A percentile compares a stretch with the other conserved stretches of the same genome.
phyloP scores from a whole-genome alignment of 2,797 vertebrate species.

The Amblyraja radiata region DNA sequence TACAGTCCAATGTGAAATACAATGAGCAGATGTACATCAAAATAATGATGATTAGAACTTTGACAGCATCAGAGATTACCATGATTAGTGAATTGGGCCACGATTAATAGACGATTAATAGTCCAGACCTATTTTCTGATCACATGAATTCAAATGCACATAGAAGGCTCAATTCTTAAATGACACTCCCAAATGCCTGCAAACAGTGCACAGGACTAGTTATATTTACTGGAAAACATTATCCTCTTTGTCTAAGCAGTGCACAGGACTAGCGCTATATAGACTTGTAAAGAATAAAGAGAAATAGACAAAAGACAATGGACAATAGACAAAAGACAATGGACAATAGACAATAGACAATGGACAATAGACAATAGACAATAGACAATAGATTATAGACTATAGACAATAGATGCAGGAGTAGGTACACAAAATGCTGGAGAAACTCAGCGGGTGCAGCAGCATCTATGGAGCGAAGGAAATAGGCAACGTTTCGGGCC shows the following conservation, averaged over 20 bases:
- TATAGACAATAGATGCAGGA: too few species aligned
- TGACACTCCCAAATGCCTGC: too few species aligned
- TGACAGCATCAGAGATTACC: neutral
- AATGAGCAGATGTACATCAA: neutral
- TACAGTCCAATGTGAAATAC: neutral
- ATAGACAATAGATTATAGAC: too few species aligned
- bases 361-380: too few species aligned
- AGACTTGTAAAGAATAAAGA: neutral
- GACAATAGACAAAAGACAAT: too few species aligned
- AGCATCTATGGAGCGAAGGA: too few species aligned
- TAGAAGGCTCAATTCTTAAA: neutral
- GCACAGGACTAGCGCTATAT: neutral
- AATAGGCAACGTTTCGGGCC: too few species aligned
- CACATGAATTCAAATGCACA: neutral
- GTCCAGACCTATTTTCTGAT: neutral
- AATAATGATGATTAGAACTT: neutral
- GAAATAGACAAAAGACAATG: neutral
- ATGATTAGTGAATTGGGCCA: neutral
- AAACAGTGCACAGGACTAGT: neutral
- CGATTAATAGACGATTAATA: neutral
- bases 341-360: too few species aligned
- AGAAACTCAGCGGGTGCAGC: too few species aligned
- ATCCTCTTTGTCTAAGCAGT: neutral
- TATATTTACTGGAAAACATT: neutral
- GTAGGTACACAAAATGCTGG: too few species aligned